Percentiles rank a stretch among this genome's conserved stretches.
Conservation (phyloP, 2,113 vertebrate genomes). For the Hippocampus barbouri region DNA sequence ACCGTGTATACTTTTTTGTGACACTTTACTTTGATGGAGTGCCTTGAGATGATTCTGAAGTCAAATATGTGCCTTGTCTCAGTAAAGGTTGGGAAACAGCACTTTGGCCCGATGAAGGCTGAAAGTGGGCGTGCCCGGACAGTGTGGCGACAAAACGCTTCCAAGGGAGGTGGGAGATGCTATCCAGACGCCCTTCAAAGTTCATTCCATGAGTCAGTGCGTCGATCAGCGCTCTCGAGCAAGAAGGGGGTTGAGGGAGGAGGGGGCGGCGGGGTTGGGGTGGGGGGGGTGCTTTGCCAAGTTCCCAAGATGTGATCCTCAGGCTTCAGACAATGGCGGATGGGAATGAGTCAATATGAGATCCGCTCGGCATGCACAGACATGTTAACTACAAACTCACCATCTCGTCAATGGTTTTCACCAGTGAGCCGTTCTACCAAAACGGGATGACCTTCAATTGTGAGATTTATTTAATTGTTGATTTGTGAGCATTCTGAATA, state of each 20-base stretch:
- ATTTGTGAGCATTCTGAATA: background rate
- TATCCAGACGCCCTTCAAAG: constrained; percentile 59
- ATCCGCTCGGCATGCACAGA: constrained; percentile 47
- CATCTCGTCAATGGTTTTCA: background rate
- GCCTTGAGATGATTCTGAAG: background rate
- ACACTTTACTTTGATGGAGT: background rate
- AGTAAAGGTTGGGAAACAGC: background rate
- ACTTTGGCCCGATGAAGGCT: background rate
- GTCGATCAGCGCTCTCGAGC: constrained; percentile 20
- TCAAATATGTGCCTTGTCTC: background rate
- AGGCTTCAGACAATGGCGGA: constrained; percentile 46
- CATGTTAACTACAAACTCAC: constrained; percentile 23
- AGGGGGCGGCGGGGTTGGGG: background rate
- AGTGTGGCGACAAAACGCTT: constrained; percentile 63
- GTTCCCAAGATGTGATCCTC: constrained; percentile 23
- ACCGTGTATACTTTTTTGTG: background rate
- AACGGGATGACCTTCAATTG: background rate
- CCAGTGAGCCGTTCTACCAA: background rate
- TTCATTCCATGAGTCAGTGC: constrained; percentile 54
- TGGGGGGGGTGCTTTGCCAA: background rate
- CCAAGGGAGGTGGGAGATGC: constrained; percentile 57
- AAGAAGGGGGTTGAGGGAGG: background rate
- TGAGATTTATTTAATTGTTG: background rate
- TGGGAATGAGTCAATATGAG: constrained; percentile 52
- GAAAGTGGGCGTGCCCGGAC: constrained; percentile 56